phyloP scores from a whole-genome alignment of 2,113 vertebrate genomes.

The Orcinus orca region DNA sequence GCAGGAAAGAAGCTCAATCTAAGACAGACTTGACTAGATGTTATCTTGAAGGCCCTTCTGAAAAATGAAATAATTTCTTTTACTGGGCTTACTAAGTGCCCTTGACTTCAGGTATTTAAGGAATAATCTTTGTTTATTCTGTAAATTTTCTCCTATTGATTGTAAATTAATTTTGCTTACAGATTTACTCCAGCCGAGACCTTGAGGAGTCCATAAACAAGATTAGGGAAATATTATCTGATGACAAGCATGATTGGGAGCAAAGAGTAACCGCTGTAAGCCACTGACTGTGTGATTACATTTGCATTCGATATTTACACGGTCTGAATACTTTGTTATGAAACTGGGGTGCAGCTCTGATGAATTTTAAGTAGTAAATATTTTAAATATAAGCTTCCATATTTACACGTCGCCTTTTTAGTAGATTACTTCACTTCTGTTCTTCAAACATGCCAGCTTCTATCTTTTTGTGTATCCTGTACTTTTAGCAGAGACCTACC shows the following conservation, averaged over 20 bases:
- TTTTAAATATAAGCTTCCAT: not conserved
- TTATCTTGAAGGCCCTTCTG: not conserved
- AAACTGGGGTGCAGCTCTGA: not conserved
- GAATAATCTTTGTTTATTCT: conserved; percentile 43
- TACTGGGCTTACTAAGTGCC: not conserved
- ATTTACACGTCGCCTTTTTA: not conserved
- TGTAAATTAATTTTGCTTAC: conserved; percentile 66
- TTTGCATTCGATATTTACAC: not conserved
- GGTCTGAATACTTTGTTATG: not conserved
- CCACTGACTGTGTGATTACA: not conserved
- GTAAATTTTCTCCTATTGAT: conserved; percentile 4
- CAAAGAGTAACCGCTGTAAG: conserved; percentile 95
- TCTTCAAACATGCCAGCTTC: not conserved
- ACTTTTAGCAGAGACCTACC: not conserved
- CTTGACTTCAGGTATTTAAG: not conserved
- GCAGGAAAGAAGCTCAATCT: not conserved
- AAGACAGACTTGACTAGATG: not conserved
- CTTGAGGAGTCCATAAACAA: conserved; percentile 96
- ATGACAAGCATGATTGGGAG: conserved; percentile 99
- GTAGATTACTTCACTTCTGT: not conserved
- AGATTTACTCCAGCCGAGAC: conserved; percentile 97
- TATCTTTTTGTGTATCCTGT: not conserved
- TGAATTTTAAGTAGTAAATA: not conserved
- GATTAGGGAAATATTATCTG: conserved; percentile 94
- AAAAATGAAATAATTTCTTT: not conserved